phyloP scores from a whole-genome alignment of 1,140 invertebrate species.

The Bombus difficillimus region DNA sequence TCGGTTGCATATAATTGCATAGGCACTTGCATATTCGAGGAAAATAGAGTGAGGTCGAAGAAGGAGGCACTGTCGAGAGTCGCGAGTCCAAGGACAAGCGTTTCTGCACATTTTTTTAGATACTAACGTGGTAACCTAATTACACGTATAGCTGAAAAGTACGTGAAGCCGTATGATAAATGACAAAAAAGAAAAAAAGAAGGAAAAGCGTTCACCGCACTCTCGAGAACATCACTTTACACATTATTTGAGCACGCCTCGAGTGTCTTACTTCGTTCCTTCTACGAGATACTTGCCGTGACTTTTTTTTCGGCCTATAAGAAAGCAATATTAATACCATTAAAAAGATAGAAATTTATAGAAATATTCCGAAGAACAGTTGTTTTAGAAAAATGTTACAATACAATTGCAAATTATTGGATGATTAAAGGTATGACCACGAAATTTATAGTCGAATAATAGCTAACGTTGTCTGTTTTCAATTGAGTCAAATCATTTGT shows the following conservation, averaged over 20 bases:
- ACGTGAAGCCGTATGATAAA: neutral
- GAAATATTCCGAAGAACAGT: neutral
- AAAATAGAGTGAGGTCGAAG: constrained; percentile 10
- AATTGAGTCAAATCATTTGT: too few species aligned
- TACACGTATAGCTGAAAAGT: neutral
- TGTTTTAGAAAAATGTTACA: neutral
- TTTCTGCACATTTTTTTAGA: neutral
- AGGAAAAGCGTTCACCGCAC: neutral
- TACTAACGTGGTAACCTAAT: constrained; percentile 4
- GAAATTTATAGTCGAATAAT: too few species aligned
- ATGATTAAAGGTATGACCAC: too few species aligned
- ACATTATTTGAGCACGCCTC: neutral
- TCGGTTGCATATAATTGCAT: neutral
- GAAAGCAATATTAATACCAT: neutral
- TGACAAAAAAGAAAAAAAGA: neutral
- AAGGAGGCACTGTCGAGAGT: neutral
- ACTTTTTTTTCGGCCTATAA: neutral
- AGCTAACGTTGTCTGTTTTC: too few species aligned
- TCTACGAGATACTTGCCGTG: neutral
- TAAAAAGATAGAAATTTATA: neutral
- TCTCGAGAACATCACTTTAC: neutral
- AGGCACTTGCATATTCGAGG: neutral
- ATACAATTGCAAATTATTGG: too few species aligned
- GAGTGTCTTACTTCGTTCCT: neutral
- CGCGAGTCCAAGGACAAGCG: neutral